phyloP scores from a whole-genome alignment of 2,113 vertebrate species.

The Pygoscelis antarcticus region DNA sequence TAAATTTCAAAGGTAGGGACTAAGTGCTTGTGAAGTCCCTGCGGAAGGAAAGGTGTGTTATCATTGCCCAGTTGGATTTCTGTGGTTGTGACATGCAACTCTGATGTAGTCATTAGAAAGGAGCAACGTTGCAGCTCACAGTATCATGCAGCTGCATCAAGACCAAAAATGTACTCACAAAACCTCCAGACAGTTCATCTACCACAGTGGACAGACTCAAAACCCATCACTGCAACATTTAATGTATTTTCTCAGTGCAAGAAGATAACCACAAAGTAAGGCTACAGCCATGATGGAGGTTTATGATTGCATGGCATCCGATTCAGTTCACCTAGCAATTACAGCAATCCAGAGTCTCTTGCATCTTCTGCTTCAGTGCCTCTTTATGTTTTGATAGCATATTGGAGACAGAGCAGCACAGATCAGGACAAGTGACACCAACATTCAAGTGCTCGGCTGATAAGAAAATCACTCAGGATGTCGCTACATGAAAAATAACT shows the following conservation, averaged over 20 bases:
- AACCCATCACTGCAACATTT: background rate
- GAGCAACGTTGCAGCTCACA: background rate
- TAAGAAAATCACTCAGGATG: constrained; percentile 22
- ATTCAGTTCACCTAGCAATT: background rate
- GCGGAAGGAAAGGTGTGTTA: background rate
- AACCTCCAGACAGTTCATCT: background rate
- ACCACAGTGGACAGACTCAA: background rate
- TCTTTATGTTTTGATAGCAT: constrained; percentile 4
- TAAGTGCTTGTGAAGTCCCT: background rate
- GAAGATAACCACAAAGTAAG: background rate
- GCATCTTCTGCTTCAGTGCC: background rate
- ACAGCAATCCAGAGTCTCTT: background rate
- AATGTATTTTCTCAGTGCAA: background rate
- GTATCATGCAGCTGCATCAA: background rate
- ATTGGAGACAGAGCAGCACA: background rate
- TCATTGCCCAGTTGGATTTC: background rate
- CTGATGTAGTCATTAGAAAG: background rate
- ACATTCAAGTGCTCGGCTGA: background rate
- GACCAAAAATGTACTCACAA: background rate
- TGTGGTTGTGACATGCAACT: background rate
- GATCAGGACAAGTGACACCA: background rate
- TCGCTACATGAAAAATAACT: background rate
- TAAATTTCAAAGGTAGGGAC: background rate
- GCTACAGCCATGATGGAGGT: background rate
- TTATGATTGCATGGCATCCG: background rate